Evolutionary conservation across 2,113 vertebrate genomes (phyloP).

Genomic region (Tapirus terrestris): DNA sequence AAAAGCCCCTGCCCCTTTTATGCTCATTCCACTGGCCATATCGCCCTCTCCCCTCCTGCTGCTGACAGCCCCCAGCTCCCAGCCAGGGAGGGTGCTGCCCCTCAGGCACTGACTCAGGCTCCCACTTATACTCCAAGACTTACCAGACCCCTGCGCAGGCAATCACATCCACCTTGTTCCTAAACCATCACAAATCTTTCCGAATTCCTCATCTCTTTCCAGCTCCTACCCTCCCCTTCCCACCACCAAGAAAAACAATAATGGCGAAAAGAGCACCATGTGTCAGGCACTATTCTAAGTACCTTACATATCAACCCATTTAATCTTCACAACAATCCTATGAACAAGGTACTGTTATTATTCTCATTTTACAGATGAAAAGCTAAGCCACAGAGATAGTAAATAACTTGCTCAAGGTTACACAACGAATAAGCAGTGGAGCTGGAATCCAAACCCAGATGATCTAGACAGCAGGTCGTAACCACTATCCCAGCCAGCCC

Average conservation of each 20-base stretch:
- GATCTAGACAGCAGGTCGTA: neutral
- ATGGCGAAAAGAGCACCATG: neutral
- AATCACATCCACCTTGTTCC: neutral
- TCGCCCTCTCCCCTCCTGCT: neutral
- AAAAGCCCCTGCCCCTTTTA: neutral
- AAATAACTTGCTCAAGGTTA: neutral
- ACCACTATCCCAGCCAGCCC: neutral
- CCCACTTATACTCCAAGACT: neutral
- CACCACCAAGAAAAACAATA: constrained; percentile 9
- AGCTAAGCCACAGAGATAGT: neutral
- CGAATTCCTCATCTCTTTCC: neutral
- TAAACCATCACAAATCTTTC: neutral
- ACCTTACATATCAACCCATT: neutral
- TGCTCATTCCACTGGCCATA: neutral
- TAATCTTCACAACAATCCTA: neutral
- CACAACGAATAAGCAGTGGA: neutral
- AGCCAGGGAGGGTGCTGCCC: neutral
- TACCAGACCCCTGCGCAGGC: neutral
- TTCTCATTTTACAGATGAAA: constrained; percentile 41
- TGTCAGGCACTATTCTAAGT: neutral
- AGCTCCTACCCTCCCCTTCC: neutral
- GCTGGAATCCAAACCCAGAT: neutral
- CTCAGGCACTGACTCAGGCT: neutral
- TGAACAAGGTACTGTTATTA: neutral
- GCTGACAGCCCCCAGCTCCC: neutral